A percentile compares a stretch with the other conserved stretches of the same genome.
These are phyloP conservation scores for Pyrochroa serraticornis DNA, from an alignment of 2,888 invertebrate genomes.

Conservation along the genomic window DNA sequence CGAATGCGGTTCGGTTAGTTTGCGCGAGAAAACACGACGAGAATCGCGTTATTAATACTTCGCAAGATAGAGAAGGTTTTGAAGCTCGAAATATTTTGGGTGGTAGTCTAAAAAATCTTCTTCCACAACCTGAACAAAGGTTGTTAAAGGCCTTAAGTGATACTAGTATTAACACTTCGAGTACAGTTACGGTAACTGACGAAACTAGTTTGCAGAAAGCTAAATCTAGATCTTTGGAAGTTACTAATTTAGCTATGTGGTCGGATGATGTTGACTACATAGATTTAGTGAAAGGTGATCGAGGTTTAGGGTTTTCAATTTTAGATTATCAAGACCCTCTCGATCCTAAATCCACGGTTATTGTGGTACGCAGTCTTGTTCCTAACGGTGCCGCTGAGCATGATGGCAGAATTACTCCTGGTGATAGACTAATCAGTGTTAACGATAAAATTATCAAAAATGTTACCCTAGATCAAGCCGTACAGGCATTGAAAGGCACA, in stretches of 20 bases:
- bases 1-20: constrained; percentile 87
- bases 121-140: constrained; percentile 57
- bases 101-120: constrained; percentile 83
- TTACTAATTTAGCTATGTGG: constrained; percentile 97
- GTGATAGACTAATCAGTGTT: constrained; percentile 86
- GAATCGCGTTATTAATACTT: constrained; percentile 73
- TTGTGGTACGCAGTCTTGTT: constrained; percentile 95
- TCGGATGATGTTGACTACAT: constrained; percentile 91
- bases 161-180: constrained; percentile 87
- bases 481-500: constrained; percentile 93
- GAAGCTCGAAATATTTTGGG: constrained; percentile 83
- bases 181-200: constrained; percentile 79
- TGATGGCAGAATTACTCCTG: constrained; percentile 93
- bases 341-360: constrained; percentile 93
- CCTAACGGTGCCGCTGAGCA: constrained; percentile 98
- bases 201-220: constrained; percentile 69
- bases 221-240: constrained; percentile 92
- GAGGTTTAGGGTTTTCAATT: constrained; percentile 97
- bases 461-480: constrained; percentile 92
- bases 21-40: constrained; percentile 78
- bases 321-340: constrained; percentile 97
- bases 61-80: constrained; percentile 76
- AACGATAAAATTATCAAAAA: constrained; percentile 90
- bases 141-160: constrained; percentile 95
- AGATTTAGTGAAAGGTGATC: constrained; percentile 89